Conservation (phyloP, 2,113 vertebrate species). For the Myxocyprinus asiaticus region DNA sequence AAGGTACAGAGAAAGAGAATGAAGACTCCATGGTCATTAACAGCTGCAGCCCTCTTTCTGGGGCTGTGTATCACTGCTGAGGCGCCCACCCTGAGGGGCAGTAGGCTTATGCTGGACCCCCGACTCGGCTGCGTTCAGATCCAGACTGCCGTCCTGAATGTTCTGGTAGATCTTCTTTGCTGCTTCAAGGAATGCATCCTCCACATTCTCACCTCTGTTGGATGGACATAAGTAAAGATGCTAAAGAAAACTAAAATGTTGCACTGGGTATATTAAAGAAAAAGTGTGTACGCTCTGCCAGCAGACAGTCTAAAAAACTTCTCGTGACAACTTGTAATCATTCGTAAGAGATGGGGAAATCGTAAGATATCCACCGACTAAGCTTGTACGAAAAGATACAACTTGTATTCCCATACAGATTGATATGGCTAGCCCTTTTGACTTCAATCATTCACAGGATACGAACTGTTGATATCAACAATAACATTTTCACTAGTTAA, state of each 20-base stretch:
- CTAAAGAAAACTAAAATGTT: not conserved
- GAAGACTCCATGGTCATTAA: slow-evolving; percentile 79
- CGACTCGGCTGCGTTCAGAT: slow-evolving; percentile 95
- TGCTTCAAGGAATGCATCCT: slow-evolving; percentile 96
- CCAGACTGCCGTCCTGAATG: slow-evolving; percentile 97
- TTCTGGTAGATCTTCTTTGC: slow-evolving; percentile 99
- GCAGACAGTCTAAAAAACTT: too few relatives aligned
- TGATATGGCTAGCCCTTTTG: too few relatives aligned
- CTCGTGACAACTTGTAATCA: too few relatives aligned
- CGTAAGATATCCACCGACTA: too few relatives aligned
- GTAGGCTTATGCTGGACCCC: slow-evolving; percentile 98
- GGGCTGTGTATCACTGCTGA: slow-evolving; percentile 90
- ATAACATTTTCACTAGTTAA: too few relatives aligned
- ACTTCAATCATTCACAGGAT: too few relatives aligned
- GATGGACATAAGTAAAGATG: not conserved
- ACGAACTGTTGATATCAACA: too few relatives aligned
- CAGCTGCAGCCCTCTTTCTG: slow-evolving; percentile 95
- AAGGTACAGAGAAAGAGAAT: slow-evolving; percentile 22
- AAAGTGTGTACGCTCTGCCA: too few relatives aligned
- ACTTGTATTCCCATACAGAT: too few relatives aligned
- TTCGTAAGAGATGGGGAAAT: too few relatives aligned
- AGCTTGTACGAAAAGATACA: too few relatives aligned
- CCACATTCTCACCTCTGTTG: slow-evolving; percentile 90
- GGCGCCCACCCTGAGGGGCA: slow-evolving; percentile 88
- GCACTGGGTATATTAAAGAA: not conserved